phyloP scores from a whole-genome alignment of 2,888 invertebrate species.

The Mesoligia furuncula region DNA sequence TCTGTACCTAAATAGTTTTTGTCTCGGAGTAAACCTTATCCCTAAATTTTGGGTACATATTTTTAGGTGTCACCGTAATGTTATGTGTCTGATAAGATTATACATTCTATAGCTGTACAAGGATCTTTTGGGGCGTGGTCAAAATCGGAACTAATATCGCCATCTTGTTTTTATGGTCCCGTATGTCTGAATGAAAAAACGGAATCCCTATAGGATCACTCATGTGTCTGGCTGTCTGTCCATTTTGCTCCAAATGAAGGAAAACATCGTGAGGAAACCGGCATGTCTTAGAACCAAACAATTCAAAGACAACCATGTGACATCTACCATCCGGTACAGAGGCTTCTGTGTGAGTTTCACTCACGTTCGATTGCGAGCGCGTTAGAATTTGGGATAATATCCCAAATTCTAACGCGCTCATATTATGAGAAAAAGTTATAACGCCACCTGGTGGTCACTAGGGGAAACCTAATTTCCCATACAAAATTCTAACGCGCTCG shows the following conservation, averaged over 20 bases:
- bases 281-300: background rate
- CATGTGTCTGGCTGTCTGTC: background rate
- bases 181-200: background rate
- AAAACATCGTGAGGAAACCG: background rate
- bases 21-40: background rate
- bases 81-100: conserved; percentile 32
- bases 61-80: conserved; percentile 18
- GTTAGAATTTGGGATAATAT: no score
- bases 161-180: background rate
- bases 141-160: background rate
- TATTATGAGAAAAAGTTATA: no score
- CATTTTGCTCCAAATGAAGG: background rate
- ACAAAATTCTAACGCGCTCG: no score
- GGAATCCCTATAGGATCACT: background rate
- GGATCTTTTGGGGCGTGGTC: background rate
- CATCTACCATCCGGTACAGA: background rate
- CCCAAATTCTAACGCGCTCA: no score
- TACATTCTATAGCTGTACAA: background rate
- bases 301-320: background rate
- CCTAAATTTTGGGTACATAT: conserved; percentile 23
- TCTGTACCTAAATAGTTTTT: conserved; percentile 23
- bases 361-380: no score
- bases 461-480: no score
- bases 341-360: no score
- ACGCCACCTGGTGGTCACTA: no score